Evolutionary conservation across 2,888 invertebrate genomes (phyloP).

Genomic region (Cephus rjabovi): DNA sequence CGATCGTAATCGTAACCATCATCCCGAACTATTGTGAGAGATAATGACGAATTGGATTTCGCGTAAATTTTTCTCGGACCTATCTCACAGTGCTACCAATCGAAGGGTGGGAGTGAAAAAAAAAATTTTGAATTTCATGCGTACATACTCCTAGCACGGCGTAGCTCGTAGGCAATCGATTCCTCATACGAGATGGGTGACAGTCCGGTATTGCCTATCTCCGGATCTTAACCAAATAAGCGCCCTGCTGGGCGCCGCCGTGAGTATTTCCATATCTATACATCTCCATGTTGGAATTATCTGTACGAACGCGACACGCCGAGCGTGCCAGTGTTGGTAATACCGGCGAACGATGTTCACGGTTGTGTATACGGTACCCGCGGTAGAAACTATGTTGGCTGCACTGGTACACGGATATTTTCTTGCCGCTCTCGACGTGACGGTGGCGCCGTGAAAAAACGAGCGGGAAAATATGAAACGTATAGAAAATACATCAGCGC

Average conservation of each 20-base stretch:
- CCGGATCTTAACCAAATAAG: conserved; percentile 25
- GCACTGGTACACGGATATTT: neutral
- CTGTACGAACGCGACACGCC: conserved; percentile 17
- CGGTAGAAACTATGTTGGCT: neutral
- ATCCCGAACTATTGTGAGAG: neutral
- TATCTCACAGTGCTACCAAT: neutral
- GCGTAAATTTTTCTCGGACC: neutral
- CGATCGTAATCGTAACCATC: neutral
- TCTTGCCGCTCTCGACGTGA: neutral
- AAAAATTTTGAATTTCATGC: neutral
- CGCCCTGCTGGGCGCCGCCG: conserved; percentile 21
- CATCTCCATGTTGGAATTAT: conserved; percentile 24
- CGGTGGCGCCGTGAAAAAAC: neutral
- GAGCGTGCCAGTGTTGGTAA: conserved; percentile 10
- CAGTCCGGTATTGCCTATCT: conserved; percentile 22
- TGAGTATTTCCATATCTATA: conserved; percentile 26
- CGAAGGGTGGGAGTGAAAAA: neutral
- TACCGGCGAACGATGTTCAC: conserved; percentile 17
- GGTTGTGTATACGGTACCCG: conserved; percentile 18
- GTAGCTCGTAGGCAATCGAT: conserved; percentile 15
- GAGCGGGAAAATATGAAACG: neutral
- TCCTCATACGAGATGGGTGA: conserved; percentile 23
- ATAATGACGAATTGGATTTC: neutral
- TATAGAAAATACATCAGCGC: neutral
- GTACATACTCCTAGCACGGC: neutral